phyloP scores from a whole-genome alignment of 2,888 invertebrate genomes.

The Galerucella pusilla region DNA sequence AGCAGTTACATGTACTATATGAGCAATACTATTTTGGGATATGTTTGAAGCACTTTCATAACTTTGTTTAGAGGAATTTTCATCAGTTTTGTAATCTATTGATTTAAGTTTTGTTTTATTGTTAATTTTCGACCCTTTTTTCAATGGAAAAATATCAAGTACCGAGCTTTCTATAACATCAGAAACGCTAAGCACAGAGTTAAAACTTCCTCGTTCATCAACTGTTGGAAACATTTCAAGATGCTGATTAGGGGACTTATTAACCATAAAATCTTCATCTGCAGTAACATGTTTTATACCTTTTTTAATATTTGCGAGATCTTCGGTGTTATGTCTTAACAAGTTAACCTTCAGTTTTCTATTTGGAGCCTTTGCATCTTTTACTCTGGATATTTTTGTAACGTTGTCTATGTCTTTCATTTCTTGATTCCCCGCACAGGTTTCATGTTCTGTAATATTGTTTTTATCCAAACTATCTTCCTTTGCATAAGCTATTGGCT shows the following conservation, averaged over 20 bases:
- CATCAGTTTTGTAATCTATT: neutral
- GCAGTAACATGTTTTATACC: neutral
- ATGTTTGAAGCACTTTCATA: neutral
- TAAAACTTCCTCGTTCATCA: neutral
- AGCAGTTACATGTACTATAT: neutral
- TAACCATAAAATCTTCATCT: neutral
- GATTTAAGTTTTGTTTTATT: neutral
- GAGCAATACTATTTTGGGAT: neutral
- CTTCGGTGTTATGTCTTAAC: neutral
- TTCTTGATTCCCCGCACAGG: neutral
- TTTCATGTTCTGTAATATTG: neutral
- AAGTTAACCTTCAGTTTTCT: neutral
- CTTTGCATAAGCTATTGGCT: neutral
- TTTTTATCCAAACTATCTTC: neutral
- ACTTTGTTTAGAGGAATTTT: neutral
- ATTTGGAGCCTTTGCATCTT: neutral
- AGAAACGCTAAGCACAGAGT: neutral
- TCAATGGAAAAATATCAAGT: conserved; percentile 1
- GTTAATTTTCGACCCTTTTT: neutral
- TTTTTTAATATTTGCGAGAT: neutral
- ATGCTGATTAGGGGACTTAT: neutral
- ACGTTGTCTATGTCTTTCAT: neutral
- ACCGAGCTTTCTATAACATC: conserved; percentile 41
- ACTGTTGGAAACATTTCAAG: neutral
- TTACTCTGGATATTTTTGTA: no score